Percentiles rank a stretch among this genome's conserved stretches.
These are phyloP conservation scores for Meles meles DNA, from an alignment of 2,113 vertebrate genomes.

Conservation along the genomic window DNA sequence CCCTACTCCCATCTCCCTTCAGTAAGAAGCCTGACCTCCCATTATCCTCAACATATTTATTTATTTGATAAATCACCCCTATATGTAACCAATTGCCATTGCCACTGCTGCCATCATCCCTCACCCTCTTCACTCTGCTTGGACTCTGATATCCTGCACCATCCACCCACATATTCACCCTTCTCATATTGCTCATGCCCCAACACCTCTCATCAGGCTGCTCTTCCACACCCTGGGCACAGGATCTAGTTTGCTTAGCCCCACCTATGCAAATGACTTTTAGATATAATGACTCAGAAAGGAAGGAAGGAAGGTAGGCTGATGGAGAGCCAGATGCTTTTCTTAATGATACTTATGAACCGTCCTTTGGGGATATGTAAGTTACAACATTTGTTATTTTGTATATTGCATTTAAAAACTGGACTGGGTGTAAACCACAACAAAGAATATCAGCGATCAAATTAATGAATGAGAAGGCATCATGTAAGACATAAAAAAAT, in stretches of 20 bases:
- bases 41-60: background rate
- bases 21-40: background rate
- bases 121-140: background rate
- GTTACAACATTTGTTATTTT: slow-evolving; percentile 8
- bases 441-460: background rate
- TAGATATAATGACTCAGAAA: slow-evolving; percentile 23
- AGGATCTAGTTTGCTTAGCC: background rate
- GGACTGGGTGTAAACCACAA: background rate
- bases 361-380: background rate
- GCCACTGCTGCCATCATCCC: background rate
- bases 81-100: background rate
- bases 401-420: background rate
- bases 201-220: background rate
- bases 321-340: background rate
- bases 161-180: background rate
- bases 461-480: background rate
- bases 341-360: slow-evolving; percentile 4
- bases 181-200: background rate
- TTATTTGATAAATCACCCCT: background rate
- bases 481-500: background rate
- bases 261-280: background rate
- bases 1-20: background rate
- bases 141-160: background rate
- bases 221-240: background rate
- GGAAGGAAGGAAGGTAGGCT: background rate